Evolutionary conservation across 2,888 invertebrate species (phyloP).

Genomic region (Noctua janthina): DNA sequence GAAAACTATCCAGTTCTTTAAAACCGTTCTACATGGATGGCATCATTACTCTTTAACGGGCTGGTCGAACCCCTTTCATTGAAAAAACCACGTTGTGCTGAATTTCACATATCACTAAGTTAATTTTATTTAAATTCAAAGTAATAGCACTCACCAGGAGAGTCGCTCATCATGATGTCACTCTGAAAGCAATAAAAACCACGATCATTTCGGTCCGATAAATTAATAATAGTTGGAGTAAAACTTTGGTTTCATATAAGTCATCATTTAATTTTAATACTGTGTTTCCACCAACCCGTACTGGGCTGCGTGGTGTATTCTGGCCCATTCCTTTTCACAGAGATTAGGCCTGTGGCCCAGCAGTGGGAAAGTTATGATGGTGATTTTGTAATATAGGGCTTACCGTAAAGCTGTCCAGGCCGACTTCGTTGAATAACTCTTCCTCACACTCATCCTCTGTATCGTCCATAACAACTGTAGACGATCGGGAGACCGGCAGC

Average conservation of each 20-base stretch:
- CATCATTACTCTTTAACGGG: neutral
- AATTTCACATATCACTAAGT: neutral
- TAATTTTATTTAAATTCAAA: neutral
- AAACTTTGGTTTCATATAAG: neutral
- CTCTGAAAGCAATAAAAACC: constrained; percentile 59
- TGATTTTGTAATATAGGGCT: neutral
- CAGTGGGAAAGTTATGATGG: neutral
- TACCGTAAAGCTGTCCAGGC: constrained; percentile 69
- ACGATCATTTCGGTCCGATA: neutral
- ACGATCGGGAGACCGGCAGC: constrained; percentile 89
- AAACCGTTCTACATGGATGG: neutral
- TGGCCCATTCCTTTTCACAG: neutral
- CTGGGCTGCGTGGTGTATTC: neutral
- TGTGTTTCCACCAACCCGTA: neutral
- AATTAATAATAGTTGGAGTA: neutral
- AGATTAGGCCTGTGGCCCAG: neutral
- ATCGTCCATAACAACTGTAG: constrained; percentile 79
- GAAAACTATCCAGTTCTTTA: neutral
- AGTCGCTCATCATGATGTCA: constrained; percentile 75
- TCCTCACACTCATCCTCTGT: constrained; percentile 78
- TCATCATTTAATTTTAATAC: neutral
- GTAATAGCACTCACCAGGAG: constrained; percentile 20
- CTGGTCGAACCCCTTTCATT: neutral
- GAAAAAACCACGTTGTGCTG: neutral
- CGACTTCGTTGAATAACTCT: constrained; percentile 77